A percentile compares a stretch with the other conserved stretches of the same genome.
Conservation (phyloP, 2,113 vertebrate species). For the Bombycilla garrulus region DNA sequence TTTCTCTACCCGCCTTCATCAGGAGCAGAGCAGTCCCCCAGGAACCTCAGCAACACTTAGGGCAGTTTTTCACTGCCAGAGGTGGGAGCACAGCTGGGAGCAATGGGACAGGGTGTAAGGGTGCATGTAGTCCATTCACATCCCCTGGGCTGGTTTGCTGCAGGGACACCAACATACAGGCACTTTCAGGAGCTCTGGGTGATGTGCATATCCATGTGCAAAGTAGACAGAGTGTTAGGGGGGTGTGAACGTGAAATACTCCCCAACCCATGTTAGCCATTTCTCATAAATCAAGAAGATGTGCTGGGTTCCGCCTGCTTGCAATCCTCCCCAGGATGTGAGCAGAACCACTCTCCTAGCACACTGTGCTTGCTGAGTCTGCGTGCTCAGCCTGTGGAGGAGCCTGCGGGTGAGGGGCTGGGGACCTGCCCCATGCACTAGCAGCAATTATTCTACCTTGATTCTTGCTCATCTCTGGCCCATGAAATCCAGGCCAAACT, state of each 20-base stretch:
- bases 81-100: neutral
- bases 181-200: neutral
- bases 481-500: constrained; percentile 48
- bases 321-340: neutral
- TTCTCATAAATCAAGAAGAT: neutral
- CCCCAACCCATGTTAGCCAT: neutral
- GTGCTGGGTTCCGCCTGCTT: neutral
- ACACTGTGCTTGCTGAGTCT: neutral
- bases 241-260: neutral
- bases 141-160: neutral
- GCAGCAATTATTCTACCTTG: constrained; percentile 34
- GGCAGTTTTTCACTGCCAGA: neutral
- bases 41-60: neutral
- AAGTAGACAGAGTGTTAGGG: neutral
- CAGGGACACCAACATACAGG: neutral
- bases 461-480: constrained; percentile 49
- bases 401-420: neutral
- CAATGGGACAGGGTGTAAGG: neutral
- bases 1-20: neutral
- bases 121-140: neutral
- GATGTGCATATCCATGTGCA: neutral
- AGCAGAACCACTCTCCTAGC: neutral
- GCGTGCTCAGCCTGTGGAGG: neutral
- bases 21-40: neutral
- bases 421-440: neutral